Evolutionary conservation across 1,140 invertebrate species (phyloP).

Genomic region (Tribolium castaneum): DNA sequence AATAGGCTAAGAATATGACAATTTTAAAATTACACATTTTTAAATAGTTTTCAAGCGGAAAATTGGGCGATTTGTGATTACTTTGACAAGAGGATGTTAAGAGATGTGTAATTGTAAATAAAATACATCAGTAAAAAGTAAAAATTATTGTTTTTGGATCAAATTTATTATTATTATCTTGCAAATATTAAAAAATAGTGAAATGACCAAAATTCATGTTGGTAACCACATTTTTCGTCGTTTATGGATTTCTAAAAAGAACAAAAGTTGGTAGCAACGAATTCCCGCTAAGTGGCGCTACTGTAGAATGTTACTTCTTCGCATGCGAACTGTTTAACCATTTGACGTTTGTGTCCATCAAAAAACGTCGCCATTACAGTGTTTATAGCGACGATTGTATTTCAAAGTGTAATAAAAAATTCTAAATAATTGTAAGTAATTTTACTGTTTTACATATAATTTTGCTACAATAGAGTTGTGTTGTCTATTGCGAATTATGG

Average conservation of each 20-base stretch:
- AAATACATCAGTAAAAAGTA: too few species aligned
- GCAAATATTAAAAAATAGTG: too few species aligned
- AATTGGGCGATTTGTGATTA: constrained; percentile 12
- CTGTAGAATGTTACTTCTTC: too few species aligned
- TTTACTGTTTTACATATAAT: neutral
- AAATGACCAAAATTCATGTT: too few species aligned
- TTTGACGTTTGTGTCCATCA: neutral
- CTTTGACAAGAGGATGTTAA: neutral
- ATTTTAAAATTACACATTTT: constrained; percentile 34
- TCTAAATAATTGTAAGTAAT: constrained; percentile 5
- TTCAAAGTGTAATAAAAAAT: neutral
- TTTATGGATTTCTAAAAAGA: neutral
- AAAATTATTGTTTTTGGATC: too few species aligned
- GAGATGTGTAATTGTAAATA: too few species aligned
- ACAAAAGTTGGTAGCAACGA: neutral
- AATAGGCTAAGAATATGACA: neutral
- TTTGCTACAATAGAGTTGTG: too few species aligned
- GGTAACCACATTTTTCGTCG: too few species aligned
- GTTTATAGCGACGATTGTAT: neutral
- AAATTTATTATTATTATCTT: too few species aligned
- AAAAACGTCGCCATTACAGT: constrained; percentile 20
- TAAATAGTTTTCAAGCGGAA: neutral
- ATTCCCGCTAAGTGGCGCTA: too few species aligned
- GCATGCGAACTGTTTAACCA: neutral
- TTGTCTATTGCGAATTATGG: neutral